Evolutionary conservation across 1,140 invertebrate genomes (phyloP).

Genomic region (Eueides isabella): DNA sequence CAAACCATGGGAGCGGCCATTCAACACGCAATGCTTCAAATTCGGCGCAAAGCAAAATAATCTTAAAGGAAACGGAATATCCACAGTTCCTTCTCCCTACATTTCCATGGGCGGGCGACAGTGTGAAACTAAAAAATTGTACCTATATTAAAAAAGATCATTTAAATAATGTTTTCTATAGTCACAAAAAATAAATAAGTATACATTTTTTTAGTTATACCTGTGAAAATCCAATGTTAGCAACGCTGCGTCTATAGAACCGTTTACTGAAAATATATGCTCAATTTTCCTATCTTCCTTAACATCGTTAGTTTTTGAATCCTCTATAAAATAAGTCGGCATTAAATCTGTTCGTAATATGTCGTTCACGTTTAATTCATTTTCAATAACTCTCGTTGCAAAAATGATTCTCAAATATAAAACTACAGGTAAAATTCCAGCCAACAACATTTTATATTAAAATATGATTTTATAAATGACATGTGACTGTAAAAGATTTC

Average conservation of each 20-base stretch:
- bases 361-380: constrained; percentile 83
- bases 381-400: constrained; percentile 46
- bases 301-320: constrained; percentile 38
- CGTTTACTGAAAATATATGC: constrained; percentile 63
- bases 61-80: no score
- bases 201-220: constrained; percentile 56
- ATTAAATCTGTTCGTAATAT: constrained; percentile 85
- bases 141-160: no score
- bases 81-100: no score
- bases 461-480: not conserved
- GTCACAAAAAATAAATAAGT: not conserved
- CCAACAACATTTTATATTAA: constrained; percentile 1
- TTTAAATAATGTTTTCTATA: not conserved
- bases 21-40: no score
- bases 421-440: not conserved
- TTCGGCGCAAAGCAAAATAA: no score
- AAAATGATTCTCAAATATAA: constrained; percentile 7
- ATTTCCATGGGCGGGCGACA: no score
- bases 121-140: not conserved
- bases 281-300: constrained; percentile 18
- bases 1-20: no score
- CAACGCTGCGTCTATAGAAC: constrained; percentile 83
- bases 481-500: not conserved
- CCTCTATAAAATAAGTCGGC: constrained; percentile 83
- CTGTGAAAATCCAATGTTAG: constrained; percentile 85